phyloP scores from a whole-genome alignment of 2,797 vertebrate species.

The Rachycentron canadum region DNA sequence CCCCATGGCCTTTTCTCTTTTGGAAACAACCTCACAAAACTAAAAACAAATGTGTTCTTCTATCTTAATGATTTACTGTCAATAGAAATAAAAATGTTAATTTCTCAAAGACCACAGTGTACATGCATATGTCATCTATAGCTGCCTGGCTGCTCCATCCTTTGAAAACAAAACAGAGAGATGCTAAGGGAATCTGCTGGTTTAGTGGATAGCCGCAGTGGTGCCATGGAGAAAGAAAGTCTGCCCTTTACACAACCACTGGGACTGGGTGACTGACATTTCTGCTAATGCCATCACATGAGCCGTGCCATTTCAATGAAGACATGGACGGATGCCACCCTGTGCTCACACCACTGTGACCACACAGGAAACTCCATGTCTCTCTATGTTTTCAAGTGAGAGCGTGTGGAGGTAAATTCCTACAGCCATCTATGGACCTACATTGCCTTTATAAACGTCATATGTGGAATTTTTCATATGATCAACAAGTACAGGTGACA shows the following conservation, averaged over 20 bases:
- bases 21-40: not conserved
- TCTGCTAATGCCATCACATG: constrained; percentile 78
- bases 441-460: constrained; percentile 12
- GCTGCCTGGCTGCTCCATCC: constrained; percentile 12
- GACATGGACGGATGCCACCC: constrained; percentile 74
- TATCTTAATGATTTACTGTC: constrained; percentile 1
- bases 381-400: constrained; percentile 52
- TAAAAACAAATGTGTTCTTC: not conserved
- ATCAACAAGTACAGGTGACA: constrained; percentile 41
- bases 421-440: constrained; percentile 45
- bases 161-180: constrained; percentile 40
- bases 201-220: constrained; percentile 48
- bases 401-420: constrained; percentile 39
- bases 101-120: not conserved
- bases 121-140: constrained; percentile 6
- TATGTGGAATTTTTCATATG: constrained; percentile 22
- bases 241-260: constrained; percentile 73
- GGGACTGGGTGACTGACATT: constrained; percentile 76
- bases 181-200: constrained; percentile 32
- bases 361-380: constrained; percentile 70
- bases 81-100: no score
- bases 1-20: not conserved
- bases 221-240: constrained; percentile 59
- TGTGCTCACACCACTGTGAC: constrained; percentile 63
- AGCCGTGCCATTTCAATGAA: constrained; percentile 68